Base-by-base conservation (phyloP, 2,797 vertebrate genomes). In the Cephalopachus bancanus region DNA sequence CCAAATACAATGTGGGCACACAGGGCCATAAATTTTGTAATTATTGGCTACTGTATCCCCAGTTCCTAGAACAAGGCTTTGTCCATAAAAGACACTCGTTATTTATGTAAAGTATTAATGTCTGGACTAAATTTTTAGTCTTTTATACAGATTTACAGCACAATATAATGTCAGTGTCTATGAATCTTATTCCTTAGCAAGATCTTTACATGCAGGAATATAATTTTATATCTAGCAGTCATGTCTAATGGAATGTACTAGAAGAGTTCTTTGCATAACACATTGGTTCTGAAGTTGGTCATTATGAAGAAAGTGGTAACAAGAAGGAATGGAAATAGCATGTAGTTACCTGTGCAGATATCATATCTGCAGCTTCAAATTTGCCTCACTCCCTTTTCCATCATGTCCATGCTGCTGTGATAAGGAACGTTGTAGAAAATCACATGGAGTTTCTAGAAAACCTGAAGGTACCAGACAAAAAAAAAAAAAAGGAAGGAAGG, bases 141-240 rank as follows among this genome's bases (percentile, higher is more conserved):
- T 22, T 92, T 65, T 59, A 57, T 44, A 12, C 44, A 76, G 33
- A 60, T 7, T 86, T 57, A 60, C 1, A 44, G 57, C 5, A 80
- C 33, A 72, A 22, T 76, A 22, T 51, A 53, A 84, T 75, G 49
- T 93, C 60, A 51, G 20, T 33, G 4, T 24, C 51, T 74, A 0
- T 81, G 74, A 55, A 65, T 85, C 74, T 93, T 71, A 75, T 6
- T 91, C 49, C 49, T 93, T 89, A 74, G 24, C 81, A 92, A 89
- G 19, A 9, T 59, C 6, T 69, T 81, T 84, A 85, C 60, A 12
- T 69, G 28, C 4, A 72, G 16, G 26, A 22, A 72, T 51, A 24
- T 57, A 24, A 26, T 91, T 96, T 93, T 84, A 33, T 49, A 17
- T 72, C 67, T 85, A 37, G 57, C 14, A 33, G 5, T 67, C 49